phyloP scores from a whole-genome alignment of 2,113 vertebrate genomes.

The Pavo muticus region DNA sequence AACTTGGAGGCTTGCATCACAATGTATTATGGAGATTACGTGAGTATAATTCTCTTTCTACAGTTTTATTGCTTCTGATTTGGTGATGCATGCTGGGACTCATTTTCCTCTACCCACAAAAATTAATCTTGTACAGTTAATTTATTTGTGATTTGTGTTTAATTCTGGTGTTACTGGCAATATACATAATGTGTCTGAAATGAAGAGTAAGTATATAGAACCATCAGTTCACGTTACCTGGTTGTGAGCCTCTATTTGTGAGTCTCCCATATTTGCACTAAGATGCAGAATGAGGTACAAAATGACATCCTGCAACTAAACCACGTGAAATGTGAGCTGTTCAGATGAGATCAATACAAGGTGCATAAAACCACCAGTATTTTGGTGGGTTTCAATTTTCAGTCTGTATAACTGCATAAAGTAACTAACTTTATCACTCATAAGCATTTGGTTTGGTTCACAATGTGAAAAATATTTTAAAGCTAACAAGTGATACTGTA shows the following conservation, averaged over 20 bases:
- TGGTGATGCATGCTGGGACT: background rate
- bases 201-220: background rate
- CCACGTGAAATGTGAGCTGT: background rate
- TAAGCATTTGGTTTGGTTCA: background rate
- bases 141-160: background rate
- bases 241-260: background rate
- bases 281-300: background rate
- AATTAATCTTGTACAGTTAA: background rate
- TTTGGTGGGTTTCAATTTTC: background rate
- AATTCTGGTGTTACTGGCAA: background rate
- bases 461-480: background rate
- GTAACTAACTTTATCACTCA: background rate
- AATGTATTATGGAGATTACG: slow-evolving; percentile 79
- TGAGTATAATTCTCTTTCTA: slow-evolving; percentile 70
- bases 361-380: background rate
- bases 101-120: background rate
- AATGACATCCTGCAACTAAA: background rate
- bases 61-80: background rate
- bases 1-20: slow-evolving; percentile 2
- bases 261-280: background rate
- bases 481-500: background rate
- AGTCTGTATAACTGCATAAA: background rate
- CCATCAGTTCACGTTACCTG: background rate
- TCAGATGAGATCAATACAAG: background rate
- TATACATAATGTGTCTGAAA: background rate